phyloP scores from a whole-genome alignment of 2,888 invertebrate species.

The Cerastis rubricosa region DNA sequence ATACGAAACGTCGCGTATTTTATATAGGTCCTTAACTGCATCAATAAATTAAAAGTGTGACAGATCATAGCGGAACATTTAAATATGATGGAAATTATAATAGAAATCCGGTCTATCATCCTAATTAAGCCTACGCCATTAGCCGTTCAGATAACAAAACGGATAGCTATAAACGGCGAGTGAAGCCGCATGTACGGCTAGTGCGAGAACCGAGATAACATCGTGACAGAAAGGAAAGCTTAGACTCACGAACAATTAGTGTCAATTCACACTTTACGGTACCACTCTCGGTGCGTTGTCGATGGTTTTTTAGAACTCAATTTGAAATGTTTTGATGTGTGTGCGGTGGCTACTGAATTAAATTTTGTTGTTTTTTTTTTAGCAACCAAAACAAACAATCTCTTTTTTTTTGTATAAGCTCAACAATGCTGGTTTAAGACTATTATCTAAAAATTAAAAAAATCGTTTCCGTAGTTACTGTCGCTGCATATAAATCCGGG shows the following conservation, averaged over 20 bases:
- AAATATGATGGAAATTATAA: conserved; percentile 48
- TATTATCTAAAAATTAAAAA: neutral
- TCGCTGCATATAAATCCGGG: neutral
- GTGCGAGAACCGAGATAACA: conserved; percentile 69
- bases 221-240: conserved; percentile 70
- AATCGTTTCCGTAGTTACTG: too few species aligned
- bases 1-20: conserved; percentile 12
- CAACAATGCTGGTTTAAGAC: neutral
- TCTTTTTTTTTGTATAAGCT: neutral
- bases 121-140: conserved; percentile 63
- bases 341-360: conserved; percentile 52
- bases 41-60: conserved; percentile 25
- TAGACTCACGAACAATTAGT: conserved; percentile 72
- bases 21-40: neutral
- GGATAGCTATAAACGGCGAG: conserved; percentile 70
- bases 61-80: conserved; percentile 37
- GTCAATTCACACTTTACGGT: conserved; percentile 65
- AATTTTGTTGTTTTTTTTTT: conserved; percentile 9
- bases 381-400: neutral
- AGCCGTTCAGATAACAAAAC: conserved; percentile 69
- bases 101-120: conserved; percentile 54
- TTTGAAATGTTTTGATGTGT: conserved; percentile 62
- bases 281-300: conserved; percentile 48
- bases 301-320: conserved; percentile 54
- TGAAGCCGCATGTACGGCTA: conserved; percentile 68